phyloP scores from a whole-genome alignment of 2,888 invertebrate genomes.

The Caenorhabditis parvicauda region DNA sequence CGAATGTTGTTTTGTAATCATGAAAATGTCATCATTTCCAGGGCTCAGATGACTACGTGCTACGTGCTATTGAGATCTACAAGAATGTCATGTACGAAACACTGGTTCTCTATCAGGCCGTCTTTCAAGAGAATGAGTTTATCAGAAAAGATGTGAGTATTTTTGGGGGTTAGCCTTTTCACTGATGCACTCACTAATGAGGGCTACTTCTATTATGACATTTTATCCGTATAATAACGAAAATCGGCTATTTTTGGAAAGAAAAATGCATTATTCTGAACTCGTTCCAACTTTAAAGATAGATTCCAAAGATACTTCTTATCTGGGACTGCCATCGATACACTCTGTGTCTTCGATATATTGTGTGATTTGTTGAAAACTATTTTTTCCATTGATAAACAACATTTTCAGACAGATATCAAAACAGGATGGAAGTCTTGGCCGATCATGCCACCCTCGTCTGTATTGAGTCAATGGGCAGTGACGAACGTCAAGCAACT shows the following conservation, averaged over 20 bases:
- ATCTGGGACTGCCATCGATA: too few relatives aligned
- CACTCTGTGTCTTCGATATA: too few relatives aligned
- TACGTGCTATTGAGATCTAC: slow-evolving; percentile 57
- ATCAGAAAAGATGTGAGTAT: slow-evolving; percentile 46
- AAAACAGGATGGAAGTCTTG: slow-evolving; percentile 61
- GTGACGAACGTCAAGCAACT: slow-evolving; percentile 50
- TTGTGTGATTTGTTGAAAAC: too few relatives aligned
- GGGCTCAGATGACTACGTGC: slow-evolving; percentile 42
- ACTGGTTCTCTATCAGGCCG: slow-evolving; percentile 59
- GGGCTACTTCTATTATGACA: too few relatives aligned
- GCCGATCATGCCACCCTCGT: slow-evolving; percentile 54
- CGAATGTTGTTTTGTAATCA: neutral
- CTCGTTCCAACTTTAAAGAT: too few relatives aligned
- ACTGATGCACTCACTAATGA: too few relatives aligned
- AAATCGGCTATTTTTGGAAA: too few relatives aligned
- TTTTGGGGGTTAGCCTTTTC: too few relatives aligned
- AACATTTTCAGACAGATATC: slow-evolving; percentile 34
- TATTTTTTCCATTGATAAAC: too few relatives aligned
- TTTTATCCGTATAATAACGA: too few relatives aligned
- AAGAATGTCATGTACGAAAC: slow-evolving; percentile 61
- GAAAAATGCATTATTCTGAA: neutral
- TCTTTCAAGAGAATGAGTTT: slow-evolving; percentile 57
- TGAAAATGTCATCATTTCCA: slow-evolving; percentile 10
- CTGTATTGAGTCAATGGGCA: slow-evolving; percentile 58
- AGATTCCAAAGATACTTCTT: too few relatives aligned